Conservation (phyloP, 1,140 invertebrate genomes). For the Mactra quadrangularis region DNA sequence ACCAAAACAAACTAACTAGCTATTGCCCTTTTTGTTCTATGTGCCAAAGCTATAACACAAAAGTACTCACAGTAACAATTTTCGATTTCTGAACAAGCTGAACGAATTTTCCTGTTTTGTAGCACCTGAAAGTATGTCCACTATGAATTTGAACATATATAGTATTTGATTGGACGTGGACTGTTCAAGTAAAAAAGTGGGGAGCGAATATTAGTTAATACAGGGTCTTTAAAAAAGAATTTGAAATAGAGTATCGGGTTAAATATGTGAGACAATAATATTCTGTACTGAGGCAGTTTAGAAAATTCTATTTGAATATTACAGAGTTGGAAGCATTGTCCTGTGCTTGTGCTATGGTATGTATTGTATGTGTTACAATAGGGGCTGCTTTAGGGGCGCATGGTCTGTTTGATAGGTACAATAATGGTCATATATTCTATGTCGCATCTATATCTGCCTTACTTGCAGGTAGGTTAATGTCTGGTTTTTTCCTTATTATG, state of each 20-base stretch:
- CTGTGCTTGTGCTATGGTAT: conserved; percentile 71
- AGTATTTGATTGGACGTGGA: background rate
- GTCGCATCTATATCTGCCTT: conserved; percentile 59
- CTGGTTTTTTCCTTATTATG: too few relatives aligned
- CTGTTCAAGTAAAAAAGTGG: too few relatives aligned
- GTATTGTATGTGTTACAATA: conserved; percentile 70
- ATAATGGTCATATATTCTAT: background rate
- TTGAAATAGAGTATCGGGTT: too few relatives aligned
- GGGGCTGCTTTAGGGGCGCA: conserved; percentile 66
- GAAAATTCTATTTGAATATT: conserved; percentile 27
- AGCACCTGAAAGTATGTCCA: too few relatives aligned
- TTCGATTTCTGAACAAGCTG: too few relatives aligned
- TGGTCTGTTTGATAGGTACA: conserved; percentile 55
- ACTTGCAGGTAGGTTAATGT: conserved; percentile 60
- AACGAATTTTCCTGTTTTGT: background rate
- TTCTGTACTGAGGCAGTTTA: too few relatives aligned
- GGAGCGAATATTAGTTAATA: too few relatives aligned
- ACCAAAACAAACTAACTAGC: background rate
- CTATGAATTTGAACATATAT: too few relatives aligned
- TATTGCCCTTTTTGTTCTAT: background rate
- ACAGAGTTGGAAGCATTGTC: conserved; percentile 74
- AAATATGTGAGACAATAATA: too few relatives aligned
- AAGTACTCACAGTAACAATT: too few relatives aligned
- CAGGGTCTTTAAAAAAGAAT: too few relatives aligned
- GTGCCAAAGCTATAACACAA: background rate